Evolutionary conservation across 2,888 invertebrate species (phyloP).

Genomic region (Gibbula magus): DNA sequence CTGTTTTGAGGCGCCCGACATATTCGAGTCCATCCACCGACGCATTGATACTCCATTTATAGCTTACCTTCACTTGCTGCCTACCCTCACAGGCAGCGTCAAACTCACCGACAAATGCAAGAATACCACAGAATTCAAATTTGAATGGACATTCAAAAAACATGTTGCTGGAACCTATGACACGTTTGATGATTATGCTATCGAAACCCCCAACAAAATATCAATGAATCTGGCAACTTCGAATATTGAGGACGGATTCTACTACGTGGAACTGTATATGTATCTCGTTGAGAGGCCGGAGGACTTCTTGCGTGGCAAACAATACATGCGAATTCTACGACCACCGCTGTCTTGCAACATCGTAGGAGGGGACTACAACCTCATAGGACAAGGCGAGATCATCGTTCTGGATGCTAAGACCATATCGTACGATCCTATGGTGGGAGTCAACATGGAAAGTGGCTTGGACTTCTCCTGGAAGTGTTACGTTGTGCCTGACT

Average conservation of each 20-base stretch:
- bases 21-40: constrained; percentile 20
- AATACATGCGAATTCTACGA: constrained; percentile 1
- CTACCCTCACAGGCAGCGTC: background rate
- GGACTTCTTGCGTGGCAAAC: background rate
- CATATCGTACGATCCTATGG: constrained; percentile 30
- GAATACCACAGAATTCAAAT: background rate
- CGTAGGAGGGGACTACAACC: background rate
- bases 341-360: constrained; percentile 3
- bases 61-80: background rate
- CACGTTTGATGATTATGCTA: background rate
- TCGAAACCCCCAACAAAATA: background rate
- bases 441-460: background rate
- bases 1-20: constrained; percentile 16
- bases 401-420: background rate
- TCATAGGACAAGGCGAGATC: background rate
- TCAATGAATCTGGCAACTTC: constrained; percentile 1
- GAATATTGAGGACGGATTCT: background rate
- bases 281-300: background rate
- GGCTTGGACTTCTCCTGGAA: constrained; percentile 26
- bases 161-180: background rate
- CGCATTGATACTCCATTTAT: background rate
- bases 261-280: background rate
- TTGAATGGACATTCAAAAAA: constrained; percentile 10
- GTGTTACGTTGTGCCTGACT: background rate
- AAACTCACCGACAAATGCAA: constrained; percentile 17